Evolutionary conservation across 2,797 vertebrate species (phyloP), one percentile per base, ranked within the genome.

Genomic region (Acrossocheilus fasciatus): DNA sequence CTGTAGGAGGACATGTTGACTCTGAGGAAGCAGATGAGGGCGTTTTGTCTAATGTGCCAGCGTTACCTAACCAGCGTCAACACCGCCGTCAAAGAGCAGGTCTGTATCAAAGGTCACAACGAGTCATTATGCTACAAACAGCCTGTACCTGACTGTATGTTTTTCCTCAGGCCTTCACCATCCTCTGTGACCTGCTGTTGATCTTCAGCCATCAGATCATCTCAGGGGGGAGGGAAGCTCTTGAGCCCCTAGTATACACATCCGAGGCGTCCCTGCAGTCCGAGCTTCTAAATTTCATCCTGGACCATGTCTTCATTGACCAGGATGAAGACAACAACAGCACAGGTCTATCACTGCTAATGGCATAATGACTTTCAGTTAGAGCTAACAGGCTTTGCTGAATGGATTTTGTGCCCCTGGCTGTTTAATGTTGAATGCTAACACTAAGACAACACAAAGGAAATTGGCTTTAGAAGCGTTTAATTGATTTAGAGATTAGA

Each of bases 191-290:
- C 89, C 96, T 99, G 85, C 95, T 99, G 95, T 96, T 99, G 96
- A 99, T 99, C 96, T 99, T 99, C 96, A 99, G 98, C 92, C 98
- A 99, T 95, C 98, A 99, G 95, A 99, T 99, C 93, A 96, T 98
- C 94, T 96, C 97, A 79, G 98, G 98, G 91, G 97, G 98, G 70
- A 96, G 98, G 90, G 98, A 99, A 91, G 95, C 97, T 92, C 95
- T 99, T 93, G 98, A 99, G 90, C 96, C 97, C 2, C 95, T 99
- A 89, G 96, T 99, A 92, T 98, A 98, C 91, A 97, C 95, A 79
- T 96, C 98, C 69, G 98, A 99, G 90, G 97, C 97, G 90, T 98
- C 97, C 11, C 92, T 99, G 92, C 98, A 99, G 85, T 96, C 97
- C 26, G 98, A 99, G 90, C 95, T 99, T 82, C 97, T 99, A 90